Percentiles rank a stretch among this genome's conserved stretches.
phyloP scores from a whole-genome alignment of 1,140 invertebrate species.

The Antheraea pernyi region DNA sequence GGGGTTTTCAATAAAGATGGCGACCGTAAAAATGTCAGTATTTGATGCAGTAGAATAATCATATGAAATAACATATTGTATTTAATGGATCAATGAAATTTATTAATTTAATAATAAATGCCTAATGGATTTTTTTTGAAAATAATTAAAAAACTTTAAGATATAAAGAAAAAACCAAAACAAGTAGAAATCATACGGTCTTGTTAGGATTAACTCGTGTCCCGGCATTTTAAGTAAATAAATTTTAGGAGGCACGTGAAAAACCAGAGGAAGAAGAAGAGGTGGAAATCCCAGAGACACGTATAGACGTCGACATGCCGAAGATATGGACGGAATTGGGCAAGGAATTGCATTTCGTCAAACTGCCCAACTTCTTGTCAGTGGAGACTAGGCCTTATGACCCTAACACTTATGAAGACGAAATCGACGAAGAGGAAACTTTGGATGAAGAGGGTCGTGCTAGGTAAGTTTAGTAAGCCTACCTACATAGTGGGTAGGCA shows the following conservation, averaged over 20 bases:
- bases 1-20: no score
- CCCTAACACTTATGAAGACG: constrained; percentile 97
- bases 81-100: no score
- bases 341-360: constrained; percentile 96
- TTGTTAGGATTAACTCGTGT: no score
- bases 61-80: no score
- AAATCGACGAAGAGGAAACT: constrained; percentile 99
- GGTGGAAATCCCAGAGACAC: constrained; percentile 92
- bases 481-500: no score
- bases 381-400: constrained; percentile 97
- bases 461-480: constrained; percentile 75
- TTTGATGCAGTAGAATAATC: no score
- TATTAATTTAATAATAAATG: no score
- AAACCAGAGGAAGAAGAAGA: constrained; percentile 86
- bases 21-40: no score
- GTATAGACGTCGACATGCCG: constrained; percentile 98
- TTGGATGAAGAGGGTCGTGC: constrained; percentile 98
- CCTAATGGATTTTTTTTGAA: no score
- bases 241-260: constrained; percentile 47
- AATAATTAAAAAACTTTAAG: no score
- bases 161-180: no score
- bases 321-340: constrained; percentile 96
- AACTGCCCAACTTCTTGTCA: constrained; percentile 95
- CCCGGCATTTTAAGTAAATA: not conserved
- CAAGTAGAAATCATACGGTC: no score